These are phyloP conservation scores for Imbricaverruca yamaguchii DNA, from an alignment of 2,888 invertebrate species.

Conservation along the genomic window DNA sequence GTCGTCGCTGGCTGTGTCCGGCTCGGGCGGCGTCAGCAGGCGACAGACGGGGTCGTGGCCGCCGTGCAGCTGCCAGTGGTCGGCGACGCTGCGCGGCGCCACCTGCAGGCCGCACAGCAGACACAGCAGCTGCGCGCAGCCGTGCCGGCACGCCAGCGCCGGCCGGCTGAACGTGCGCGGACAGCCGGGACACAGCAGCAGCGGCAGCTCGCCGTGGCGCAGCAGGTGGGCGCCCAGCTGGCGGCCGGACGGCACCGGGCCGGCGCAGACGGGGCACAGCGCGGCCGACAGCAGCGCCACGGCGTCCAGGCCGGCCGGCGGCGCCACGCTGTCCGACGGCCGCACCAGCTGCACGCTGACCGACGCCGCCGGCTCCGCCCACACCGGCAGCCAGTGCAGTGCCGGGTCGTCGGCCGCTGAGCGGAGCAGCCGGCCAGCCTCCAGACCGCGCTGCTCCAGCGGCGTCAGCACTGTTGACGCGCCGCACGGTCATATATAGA, in stretches of 20 bases:
- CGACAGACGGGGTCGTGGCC: background rate
- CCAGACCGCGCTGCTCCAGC: constrained; percentile 16
- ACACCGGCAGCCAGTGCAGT: background rate
- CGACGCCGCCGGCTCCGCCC: background rate
- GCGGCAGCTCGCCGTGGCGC: constrained; percentile 12
- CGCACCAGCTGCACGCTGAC: background rate
- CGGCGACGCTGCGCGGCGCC: background rate
- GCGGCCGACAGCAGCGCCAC: constrained; percentile 6
- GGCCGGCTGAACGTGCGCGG: constrained; percentile 7
- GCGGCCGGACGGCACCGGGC: background rate
- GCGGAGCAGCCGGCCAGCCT: background rate
- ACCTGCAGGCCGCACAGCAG: constrained; percentile 14
- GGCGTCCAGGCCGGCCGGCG: constrained; percentile 8
- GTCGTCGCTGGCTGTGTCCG: background rate
- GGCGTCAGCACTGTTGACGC: background rate
- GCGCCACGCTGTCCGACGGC: background rate
- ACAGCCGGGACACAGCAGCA: background rate
- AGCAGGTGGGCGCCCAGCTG: constrained; percentile 8
- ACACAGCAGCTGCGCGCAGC: background rate
- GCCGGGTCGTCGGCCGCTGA: background rate
- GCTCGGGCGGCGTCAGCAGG: background rate
- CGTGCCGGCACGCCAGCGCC: background rate
- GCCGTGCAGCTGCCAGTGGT: constrained; percentile 3
- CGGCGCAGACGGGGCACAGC: constrained; percentile 8
- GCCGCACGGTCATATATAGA: background rate